A percentile compares a stretch with the other conserved stretches of the same genome.
phyloP scores from a whole-genome alignment of 2,888 invertebrate genomes.

The Ophion obscuratus region DNA sequence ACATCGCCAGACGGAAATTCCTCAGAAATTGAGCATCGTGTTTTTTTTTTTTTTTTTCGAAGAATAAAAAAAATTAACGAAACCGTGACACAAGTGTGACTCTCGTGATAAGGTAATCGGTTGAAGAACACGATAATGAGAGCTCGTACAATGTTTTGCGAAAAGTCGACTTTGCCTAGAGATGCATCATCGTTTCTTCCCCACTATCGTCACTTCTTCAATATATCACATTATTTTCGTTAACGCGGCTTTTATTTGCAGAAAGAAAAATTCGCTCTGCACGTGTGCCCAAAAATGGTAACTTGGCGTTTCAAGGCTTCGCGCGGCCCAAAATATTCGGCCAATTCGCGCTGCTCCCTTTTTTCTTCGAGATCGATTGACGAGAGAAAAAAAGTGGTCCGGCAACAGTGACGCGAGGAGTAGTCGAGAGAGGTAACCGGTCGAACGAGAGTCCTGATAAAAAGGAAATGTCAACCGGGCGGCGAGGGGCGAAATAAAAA shows the following conservation, averaged over 20 bases:
- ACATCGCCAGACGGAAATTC: neutral
- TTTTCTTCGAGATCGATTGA: neutral
- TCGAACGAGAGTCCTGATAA: neutral
- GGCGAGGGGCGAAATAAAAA: neutral
- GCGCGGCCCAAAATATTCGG: too few relatives aligned
- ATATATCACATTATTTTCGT: too few relatives aligned
- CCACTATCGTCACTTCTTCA: too few relatives aligned
- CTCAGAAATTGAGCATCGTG: neutral
- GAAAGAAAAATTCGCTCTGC: too few relatives aligned
- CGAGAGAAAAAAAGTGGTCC: neutral
- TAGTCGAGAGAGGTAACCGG: neutral
- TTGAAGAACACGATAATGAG: conserved; percentile 4
- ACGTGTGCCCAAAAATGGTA: too few relatives aligned
- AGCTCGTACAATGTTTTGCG: neutral
- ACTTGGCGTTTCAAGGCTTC: too few relatives aligned
- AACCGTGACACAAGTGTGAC: neutral
- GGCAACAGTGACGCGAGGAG: neutral
- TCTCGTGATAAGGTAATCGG: neutral
- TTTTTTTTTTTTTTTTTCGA: neutral
- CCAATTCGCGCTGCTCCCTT: too few relatives aligned
- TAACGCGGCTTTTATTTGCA: too few relatives aligned
- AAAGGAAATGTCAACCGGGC: neutral
- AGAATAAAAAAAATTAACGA: neutral
- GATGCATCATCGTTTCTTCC: neutral
- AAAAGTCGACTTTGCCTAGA: neutral